Evolutionary conservation across 2,888 invertebrate species (phyloP).

Genomic region (Leucophenga maculata): DNA sequence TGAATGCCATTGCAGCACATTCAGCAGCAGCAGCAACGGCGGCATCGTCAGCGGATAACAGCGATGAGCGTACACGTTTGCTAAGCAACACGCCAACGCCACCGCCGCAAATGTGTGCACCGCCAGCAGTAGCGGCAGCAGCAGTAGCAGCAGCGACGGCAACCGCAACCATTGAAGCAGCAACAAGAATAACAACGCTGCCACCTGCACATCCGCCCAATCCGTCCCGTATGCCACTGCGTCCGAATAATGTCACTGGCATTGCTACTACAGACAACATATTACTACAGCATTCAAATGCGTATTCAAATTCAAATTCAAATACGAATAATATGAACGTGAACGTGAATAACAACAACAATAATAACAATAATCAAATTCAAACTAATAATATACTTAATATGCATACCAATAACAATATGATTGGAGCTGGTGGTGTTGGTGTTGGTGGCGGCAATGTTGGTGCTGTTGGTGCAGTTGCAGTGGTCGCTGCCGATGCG

Average conservation of each 20-base stretch:
- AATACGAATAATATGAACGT: neutral
- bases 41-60: slow-evolving; percentile 37
- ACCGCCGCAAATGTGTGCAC: slow-evolving; percentile 38
- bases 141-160: neutral
- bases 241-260: slow-evolving; percentile 37
- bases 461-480: slow-evolving; percentile 4
- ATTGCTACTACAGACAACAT: no score
- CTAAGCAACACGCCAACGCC: slow-evolving; percentile 50
- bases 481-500: neutral
- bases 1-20: slow-evolving; percentile 6
- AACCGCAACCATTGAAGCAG: slow-evolving; percentile 39
- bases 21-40: slow-evolving; percentile 30
- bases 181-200: slow-evolving; percentile 54
- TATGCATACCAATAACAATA: slow-evolving; percentile 25
- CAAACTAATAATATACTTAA: slow-evolving; percentile 19
- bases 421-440: slow-evolving; percentile 31
- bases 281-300: neutral
- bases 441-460: slow-evolving; percentile 22
- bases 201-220: slow-evolving; percentile 52
- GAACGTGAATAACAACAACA: slow-evolving; percentile 26
- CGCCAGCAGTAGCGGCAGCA: slow-evolving; percentile 31
- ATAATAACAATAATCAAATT: slow-evolving; percentile 47
- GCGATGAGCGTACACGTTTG: slow-evolving; percentile 66
- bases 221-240: slow-evolving; percentile 52
- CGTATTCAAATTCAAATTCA: neutral